Evolutionary conservation across 2,888 invertebrate species (phyloP).

Genomic region (Ormyrus pomaceus): DNA sequence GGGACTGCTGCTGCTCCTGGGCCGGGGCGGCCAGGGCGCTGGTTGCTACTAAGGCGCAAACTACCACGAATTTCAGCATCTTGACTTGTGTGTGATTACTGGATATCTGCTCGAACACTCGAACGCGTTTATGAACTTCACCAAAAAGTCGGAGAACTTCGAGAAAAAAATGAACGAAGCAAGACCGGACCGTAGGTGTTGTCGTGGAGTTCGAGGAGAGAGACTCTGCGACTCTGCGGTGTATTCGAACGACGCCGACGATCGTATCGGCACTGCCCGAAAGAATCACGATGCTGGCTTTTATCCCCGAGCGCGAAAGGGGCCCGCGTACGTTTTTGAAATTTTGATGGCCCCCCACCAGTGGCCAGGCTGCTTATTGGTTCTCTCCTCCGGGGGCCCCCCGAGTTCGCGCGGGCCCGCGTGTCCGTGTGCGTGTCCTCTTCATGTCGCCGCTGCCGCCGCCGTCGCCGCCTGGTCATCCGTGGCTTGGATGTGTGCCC

Average conservation of each 20-base stretch:
- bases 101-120: background rate
- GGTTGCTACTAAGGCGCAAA: conserved; percentile 66
- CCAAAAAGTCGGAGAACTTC: background rate
- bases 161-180: no score
- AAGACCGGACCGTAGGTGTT: no score
- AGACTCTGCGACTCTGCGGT: conserved; percentile 24
- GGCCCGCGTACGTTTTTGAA: conserved; percentile 76
- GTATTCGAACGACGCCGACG: conserved; percentile 66
- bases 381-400: conserved; percentile 54
- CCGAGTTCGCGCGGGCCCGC: conserved; percentile 25
- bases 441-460: conserved; percentile 46
- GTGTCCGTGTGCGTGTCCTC: conserved; percentile 35
- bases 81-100: conserved; percentile 41
- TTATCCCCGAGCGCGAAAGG: conserved; percentile 75
- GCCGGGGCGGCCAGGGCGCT: conserved; percentile 69
- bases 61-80: conserved; percentile 71
- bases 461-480: conserved; percentile 47
- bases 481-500: conserved; percentile 51
- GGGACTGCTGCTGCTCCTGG: conserved; percentile 65
- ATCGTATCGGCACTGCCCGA: conserved; percentile 75
- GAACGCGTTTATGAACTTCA: conserved; percentile 10
- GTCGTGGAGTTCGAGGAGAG: no score
- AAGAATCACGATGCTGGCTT: conserved; percentile 76
- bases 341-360: conserved; percentile 76
- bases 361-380: conserved; percentile 60